Evolutionary conservation across 2,113 vertebrate genomes (phyloP).

Genomic region (Tragelaphus strepsiceros): DNA sequence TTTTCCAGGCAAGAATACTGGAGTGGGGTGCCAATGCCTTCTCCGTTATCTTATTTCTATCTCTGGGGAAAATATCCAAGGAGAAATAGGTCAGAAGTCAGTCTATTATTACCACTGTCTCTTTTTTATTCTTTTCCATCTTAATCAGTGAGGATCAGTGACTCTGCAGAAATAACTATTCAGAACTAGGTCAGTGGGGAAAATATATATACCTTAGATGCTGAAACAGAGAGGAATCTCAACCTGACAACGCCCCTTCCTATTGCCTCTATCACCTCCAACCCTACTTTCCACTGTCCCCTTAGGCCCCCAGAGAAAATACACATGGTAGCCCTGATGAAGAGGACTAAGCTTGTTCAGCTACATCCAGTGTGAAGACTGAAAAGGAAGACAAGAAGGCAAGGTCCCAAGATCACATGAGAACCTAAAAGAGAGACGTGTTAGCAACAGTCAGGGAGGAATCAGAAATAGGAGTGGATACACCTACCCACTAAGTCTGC

Average conservation of each 20-base stretch:
- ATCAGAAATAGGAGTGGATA: not conserved
- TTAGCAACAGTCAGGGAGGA: not conserved
- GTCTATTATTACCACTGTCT: not conserved
- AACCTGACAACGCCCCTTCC: not conserved
- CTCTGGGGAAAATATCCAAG: not conserved
- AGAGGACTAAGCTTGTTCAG: not conserved
- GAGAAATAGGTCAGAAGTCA: constrained; percentile 37
- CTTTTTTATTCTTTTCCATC: not conserved
- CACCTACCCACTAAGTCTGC: not conserved
- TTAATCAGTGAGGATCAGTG: not conserved
- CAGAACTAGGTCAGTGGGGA: not conserved
- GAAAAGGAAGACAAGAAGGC: not conserved
- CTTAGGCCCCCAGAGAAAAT: not conserved
- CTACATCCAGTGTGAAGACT: not conserved
- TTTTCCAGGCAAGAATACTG: too few species aligned
- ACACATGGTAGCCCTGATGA: not conserved
- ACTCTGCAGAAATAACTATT: not conserved
- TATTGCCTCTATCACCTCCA: not conserved
- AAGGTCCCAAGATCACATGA: not conserved
- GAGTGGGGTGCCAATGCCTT: too few species aligned
- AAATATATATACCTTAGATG: not conserved
- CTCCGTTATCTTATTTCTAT: not conserved
- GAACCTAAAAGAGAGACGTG: not conserved
- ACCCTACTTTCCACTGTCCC: not conserved
- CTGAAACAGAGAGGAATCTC: not conserved